These are phyloP conservation scores for Penaeus indicus DNA, from an alignment of 1,140 invertebrate species.

Conservation along the genomic window DNA sequence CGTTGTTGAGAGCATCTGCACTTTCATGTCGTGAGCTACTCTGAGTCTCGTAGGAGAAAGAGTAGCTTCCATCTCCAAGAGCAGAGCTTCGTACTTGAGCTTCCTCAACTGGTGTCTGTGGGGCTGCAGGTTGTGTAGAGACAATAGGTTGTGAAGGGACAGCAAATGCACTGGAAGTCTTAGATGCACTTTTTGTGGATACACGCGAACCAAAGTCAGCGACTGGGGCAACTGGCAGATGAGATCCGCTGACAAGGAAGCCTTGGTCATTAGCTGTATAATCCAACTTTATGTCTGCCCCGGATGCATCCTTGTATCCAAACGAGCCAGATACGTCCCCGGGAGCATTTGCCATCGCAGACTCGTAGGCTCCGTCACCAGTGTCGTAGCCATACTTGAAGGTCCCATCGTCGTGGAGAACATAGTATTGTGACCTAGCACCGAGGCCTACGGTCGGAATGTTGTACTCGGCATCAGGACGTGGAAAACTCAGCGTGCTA, in stretches of 20 bases:
- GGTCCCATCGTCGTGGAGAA: slow-evolving; percentile 47
- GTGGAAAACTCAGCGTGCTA: slow-evolving; percentile 58
- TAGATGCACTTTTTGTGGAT: no score
- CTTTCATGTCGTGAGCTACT: slow-evolving; percentile 38
- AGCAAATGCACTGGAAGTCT: no score
- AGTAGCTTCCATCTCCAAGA: slow-evolving; percentile 36
- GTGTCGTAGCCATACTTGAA: slow-evolving; percentile 42
- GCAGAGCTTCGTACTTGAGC: slow-evolving; percentile 2
- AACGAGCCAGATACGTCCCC: neutral
- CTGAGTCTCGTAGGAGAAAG: slow-evolving; percentile 19
- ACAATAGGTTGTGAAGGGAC: no score
- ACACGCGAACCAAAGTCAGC: neutral
- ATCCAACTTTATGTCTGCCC: neutral
- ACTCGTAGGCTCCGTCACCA: neutral
- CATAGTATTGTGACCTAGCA: slow-evolving; percentile 45
- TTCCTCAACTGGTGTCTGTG: neutral
- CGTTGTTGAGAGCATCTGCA: slow-evolving; percentile 37
- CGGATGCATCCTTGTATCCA: neutral
- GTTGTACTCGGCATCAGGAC: slow-evolving; percentile 41
- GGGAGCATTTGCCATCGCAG: neutral
- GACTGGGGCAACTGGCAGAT: neutral
- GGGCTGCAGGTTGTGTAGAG: no score
- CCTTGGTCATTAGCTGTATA: neutral
- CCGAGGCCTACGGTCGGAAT: slow-evolving; percentile 46
- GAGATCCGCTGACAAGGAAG: neutral